phyloP scores from a whole-genome alignment of 2,113 vertebrate species.

The Boulengeromyrus knoepffleri region DNA sequence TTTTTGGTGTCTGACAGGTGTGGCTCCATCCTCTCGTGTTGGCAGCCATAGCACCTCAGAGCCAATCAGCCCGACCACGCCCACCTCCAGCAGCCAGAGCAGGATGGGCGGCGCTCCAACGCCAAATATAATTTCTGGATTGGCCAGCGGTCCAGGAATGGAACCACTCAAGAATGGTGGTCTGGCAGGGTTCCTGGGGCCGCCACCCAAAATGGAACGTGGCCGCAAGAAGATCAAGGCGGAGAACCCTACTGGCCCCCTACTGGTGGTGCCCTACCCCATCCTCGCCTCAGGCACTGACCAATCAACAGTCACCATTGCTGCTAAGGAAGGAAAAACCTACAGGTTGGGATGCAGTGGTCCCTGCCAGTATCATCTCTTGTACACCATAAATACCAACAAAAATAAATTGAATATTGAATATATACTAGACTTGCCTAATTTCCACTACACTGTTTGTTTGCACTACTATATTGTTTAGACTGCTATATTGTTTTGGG shows the following conservation, averaged over 20 bases:
- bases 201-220: conserved; percentile 74
- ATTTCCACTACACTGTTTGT: neutral
- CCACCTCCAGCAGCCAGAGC: conserved; percentile 86
- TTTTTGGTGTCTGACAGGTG: conserved; percentile 52
- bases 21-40: conserved; percentile 75
- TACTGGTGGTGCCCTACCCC: conserved; percentile 93
- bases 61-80: conserved; percentile 83
- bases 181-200: conserved; percentile 81
- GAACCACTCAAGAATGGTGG: conserved; percentile 85
- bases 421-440: neutral
- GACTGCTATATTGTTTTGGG: neutral
- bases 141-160: conserved; percentile 82
- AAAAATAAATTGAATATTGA: neutral
- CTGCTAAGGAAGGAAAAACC: conserved; percentile 92
- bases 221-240: conserved; percentile 98
- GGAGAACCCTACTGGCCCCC: conserved; percentile 76
- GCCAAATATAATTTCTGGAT: conserved; percentile 88
- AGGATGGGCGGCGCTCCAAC: conserved; percentile 80
- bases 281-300: conserved; percentile 82
- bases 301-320: conserved; percentile 61
- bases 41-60: conserved; percentile 71
- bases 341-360: conserved; percentile 73
- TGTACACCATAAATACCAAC: neutral
- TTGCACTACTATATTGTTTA: neutral
- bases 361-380: neutral